Evolutionary conservation across 2,888 invertebrate species (phyloP).

Genomic region (Spodoptera littoralis): DNA sequence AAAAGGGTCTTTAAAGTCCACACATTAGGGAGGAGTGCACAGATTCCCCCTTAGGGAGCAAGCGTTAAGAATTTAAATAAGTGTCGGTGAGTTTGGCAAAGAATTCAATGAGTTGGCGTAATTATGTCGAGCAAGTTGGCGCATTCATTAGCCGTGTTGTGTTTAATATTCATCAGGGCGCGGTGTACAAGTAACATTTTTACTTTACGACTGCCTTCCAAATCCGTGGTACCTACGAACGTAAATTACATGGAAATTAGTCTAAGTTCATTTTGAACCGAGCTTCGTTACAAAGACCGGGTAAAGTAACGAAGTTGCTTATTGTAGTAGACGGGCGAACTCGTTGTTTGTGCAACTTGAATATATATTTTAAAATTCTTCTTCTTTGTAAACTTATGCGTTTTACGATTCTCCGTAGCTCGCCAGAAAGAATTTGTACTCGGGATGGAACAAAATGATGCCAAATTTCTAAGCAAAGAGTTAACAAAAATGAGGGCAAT

Average conservation of each 20-base stretch:
- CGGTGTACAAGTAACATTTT: conserved; percentile 72
- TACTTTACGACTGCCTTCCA: conserved; percentile 67
- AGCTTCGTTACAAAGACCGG: conserved; percentile 63
- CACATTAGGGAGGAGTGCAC: conserved; percentile 38
- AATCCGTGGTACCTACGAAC: conserved; percentile 68
- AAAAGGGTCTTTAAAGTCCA: conserved; percentile 17
- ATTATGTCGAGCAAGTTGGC: conserved; percentile 80
- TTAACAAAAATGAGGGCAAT: no score
- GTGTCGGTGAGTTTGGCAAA: conserved; percentile 70
- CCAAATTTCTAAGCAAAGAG: no score
- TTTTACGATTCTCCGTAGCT: no score
- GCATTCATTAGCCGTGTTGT: conserved; percentile 79
- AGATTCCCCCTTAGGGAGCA: conserved; percentile 54
- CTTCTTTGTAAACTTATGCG: conserved; percentile 7
- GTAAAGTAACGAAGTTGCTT: conserved; percentile 58
- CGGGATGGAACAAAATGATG: no score
- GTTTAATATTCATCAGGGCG: conserved; percentile 81
- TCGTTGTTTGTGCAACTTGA: conserved; percentile 23
- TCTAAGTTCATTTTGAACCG: conserved; percentile 70
- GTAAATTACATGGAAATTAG: conserved; percentile 82
- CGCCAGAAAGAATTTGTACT: no score
- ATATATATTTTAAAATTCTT: conserved; percentile 40
- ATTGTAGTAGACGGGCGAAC: conserved; percentile 51
- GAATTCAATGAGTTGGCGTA: conserved; percentile 81
- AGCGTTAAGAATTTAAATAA: conserved; percentile 75